These are phyloP conservation scores for Akabosia matsudoensis DNA, from an alignment of 1,140 invertebrate genomes.

Conservation along the genomic window DNA sequence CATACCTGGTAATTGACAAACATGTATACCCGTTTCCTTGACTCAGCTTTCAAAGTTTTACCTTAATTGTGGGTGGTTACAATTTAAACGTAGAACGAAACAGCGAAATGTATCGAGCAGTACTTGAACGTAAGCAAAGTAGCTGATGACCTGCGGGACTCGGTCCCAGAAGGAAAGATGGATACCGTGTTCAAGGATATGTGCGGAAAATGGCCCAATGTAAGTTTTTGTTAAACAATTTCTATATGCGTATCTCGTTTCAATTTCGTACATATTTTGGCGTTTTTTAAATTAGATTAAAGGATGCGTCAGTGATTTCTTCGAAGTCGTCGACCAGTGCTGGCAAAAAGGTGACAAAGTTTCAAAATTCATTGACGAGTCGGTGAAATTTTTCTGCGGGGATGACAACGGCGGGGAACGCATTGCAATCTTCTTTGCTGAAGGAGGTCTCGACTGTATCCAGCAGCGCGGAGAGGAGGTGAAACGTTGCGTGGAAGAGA, in stretches of 20 bases:
- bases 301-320: constrained; percentile 23
- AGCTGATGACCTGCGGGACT: not conserved
- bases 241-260: too few relatives aligned
- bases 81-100: not conserved
- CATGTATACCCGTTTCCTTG: too few relatives aligned
- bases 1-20: constrained; percentile 32
- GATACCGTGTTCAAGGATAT: constrained; percentile 1
- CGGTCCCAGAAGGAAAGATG: constrained; percentile 14
- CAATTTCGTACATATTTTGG: not conserved
- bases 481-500: constrained; percentile 23
- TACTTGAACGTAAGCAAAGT: constrained; percentile 5
- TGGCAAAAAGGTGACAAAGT: constrained; percentile 40
- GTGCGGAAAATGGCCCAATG: constrained; percentile 13
- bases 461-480: constrained; percentile 28
- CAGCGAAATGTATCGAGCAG: not conserved
- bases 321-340: constrained; percentile 37
- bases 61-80: too few relatives aligned
- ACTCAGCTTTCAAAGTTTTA: not conserved
- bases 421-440: constrained; percentile 39
- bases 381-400: constrained; percentile 41
- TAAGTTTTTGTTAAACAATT: too few relatives aligned
- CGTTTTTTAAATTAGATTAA: constrained; percentile 5
- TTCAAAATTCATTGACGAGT: constrained; percentile 30
- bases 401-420: constrained; percentile 38
- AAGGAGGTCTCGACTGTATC: constrained; percentile 30